Conservation (phyloP, 2,797 vertebrate species). For the Pseudochirops corinnae region DNA sequence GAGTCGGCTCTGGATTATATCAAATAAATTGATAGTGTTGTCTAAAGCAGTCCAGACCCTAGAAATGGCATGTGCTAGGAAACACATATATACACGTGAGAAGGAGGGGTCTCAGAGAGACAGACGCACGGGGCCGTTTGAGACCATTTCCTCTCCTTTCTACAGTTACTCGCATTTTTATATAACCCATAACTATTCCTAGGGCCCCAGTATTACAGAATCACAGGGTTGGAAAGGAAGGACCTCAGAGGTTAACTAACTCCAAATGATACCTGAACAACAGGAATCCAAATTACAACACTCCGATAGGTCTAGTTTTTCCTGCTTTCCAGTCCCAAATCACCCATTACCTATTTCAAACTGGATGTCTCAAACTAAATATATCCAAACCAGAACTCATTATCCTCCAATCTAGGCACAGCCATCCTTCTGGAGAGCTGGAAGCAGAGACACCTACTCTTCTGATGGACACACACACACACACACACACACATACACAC, state of each 20-base stretch:
- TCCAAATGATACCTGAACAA: background rate
- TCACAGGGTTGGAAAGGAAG: background rate
- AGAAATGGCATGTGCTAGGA: background rate
- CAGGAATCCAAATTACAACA: background rate
- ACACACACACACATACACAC: background rate
- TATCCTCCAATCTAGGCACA: background rate
- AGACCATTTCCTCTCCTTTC: background rate
- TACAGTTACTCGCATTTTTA: background rate
- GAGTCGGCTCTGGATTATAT: conserved; percentile 59
- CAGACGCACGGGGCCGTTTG: background rate
- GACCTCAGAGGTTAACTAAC: background rate
- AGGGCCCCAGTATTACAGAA: background rate
- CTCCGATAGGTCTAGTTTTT: background rate
- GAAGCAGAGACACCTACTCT: background rate
- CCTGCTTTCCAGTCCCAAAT: background rate
- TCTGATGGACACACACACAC: too few relatives aligned
- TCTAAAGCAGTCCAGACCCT: conserved; percentile 42
- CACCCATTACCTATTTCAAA: background rate
- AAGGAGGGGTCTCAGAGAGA: background rate
- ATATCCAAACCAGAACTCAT: background rate
- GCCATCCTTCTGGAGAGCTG: background rate
- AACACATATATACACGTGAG: background rate
- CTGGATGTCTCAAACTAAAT: background rate
- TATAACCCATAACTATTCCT: background rate
- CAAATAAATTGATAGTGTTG: conserved; percentile 51